Base-by-base conservation (phyloP, 2,888 invertebrate genomes). In the Nemotelus nigrinus region DNA sequence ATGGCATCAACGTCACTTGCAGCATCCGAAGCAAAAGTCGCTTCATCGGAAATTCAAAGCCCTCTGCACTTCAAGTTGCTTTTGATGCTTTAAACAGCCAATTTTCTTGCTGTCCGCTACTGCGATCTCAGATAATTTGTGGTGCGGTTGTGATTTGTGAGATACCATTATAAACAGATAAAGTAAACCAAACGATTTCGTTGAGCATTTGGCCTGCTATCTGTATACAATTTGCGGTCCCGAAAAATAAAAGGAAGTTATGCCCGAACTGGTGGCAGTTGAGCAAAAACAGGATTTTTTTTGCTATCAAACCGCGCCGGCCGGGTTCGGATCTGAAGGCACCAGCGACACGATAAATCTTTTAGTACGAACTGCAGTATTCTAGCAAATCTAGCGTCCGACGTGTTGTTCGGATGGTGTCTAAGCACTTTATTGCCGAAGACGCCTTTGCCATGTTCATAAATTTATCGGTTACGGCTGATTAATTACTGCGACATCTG, bases 391-490 rank as follows among this genome's bases (percentile, higher is more conserved):
- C 25, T 25, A 25, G 25, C 25, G 25, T 25, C 25, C 25, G 10
- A 60, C 74, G 10, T 60, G 60, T 74, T 41, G 48, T 7, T n/a
- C 7, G 39, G 74, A 74, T 60, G 74, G 74, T 48, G 60, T 48
- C 41, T 60, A 63, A 74, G 48, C 48, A 60, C 60, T 63, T 74
- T 74, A 74, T 74, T 74, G 47, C 63, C 39, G 50, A 74, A 74
- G 60, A 74, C 74, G 74, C 74, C 74, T 60, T 74, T 74, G 74
- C 74, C 60, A 74, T 74, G 74, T 74, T 74, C 74, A 74, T 60
- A 60, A 58, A 74, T 74, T 74, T 63, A 74, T 74, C 74, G 74
- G 60, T 74, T 74, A 60, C 74, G 60, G 74, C 60, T 74, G 74
- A 74, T 74, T 74, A 74, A 74, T 74, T 74, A 63, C 60, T 48